phyloP scores from a whole-genome alignment of 2,888 invertebrate genomes.

The Noctua pronuba region DNA sequence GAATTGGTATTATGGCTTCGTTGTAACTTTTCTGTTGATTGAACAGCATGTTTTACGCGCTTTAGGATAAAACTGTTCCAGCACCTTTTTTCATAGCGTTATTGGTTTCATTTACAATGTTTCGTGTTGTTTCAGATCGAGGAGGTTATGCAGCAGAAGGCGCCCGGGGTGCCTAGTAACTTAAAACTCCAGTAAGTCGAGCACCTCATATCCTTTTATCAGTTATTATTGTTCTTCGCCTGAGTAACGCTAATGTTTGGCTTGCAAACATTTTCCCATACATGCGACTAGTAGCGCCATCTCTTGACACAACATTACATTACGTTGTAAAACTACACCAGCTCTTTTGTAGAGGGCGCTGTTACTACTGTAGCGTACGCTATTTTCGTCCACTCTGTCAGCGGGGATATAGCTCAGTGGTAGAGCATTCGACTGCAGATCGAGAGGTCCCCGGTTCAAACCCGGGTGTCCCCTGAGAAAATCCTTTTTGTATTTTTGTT shows the following conservation, averaged over 20 bases:
- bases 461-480: slow-evolving; percentile 88
- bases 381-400: slow-evolving; percentile 61
- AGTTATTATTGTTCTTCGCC: slow-evolving; percentile 13
- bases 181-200: slow-evolving; percentile 82
- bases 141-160: slow-evolving; percentile 90
- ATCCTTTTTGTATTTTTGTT: slow-evolving; percentile 44
- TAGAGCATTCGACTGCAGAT: slow-evolving; percentile 90
- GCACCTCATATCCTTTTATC: neutral
- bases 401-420: slow-evolving; percentile 90
- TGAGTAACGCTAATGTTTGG: slow-evolving; percentile 22
- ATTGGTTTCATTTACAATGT: neutral
- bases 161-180: slow-evolving; percentile 87
- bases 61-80: neutral
- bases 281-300: slow-evolving; percentile 75
- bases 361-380: slow-evolving; percentile 38
- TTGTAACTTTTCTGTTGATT: neutral
- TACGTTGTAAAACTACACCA: slow-evolving; percentile 25
- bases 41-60: too few species aligned
- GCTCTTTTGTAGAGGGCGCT: slow-evolving; percentile 69
- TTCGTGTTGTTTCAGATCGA: slow-evolving; percentile 82
- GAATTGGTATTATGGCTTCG: neutral
- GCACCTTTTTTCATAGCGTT: neutral
- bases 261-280: slow-evolving; percentile 11
- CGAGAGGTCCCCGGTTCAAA: slow-evolving; percentile 90
- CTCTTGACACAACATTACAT: slow-evolving; percentile 65